phyloP scores from a whole-genome alignment of 2,888 invertebrate genomes.

The Rapana venosa region DNA sequence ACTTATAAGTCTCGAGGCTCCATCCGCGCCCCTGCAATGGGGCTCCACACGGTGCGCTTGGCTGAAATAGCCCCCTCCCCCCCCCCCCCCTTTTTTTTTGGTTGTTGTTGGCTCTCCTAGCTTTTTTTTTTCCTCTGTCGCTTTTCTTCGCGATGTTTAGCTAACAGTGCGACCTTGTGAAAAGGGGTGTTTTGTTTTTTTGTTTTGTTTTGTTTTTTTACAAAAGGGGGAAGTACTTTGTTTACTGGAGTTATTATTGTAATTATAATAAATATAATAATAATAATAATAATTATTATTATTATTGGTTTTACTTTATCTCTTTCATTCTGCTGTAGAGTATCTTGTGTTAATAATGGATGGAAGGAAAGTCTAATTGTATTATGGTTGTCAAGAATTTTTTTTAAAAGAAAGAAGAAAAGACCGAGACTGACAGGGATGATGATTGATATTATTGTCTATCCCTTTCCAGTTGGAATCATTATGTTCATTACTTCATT shows the following conservation, averaged over 20 bases:
- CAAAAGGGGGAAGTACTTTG: background rate
- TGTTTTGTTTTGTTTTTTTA: background rate
- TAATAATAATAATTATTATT: too few species aligned
- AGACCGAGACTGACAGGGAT: too few species aligned
- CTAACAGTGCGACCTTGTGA: too few species aligned
- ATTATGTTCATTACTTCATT: too few species aligned
- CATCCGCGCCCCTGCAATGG: conserved; percentile 4
- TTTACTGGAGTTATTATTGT: background rate
- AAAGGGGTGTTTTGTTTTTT: background rate
- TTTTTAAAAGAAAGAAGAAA: too few species aligned
- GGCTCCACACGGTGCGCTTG: conserved; percentile 22
- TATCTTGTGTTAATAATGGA: background rate
- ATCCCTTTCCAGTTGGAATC: too few species aligned
- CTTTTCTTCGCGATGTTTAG: background rate
- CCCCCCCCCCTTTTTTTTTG: background rate
- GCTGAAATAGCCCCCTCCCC: background rate
- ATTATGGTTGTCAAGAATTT: too few species aligned
- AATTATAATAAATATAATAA: too few species aligned
- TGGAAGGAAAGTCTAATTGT: background rate
- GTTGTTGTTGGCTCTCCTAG: background rate
- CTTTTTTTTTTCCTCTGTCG: background rate
- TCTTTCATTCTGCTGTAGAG: background rate
- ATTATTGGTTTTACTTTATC: background rate
- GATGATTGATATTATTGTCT: too few species aligned
- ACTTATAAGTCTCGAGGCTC: conserved; percentile 41